Evolutionary conservation across 2,888 invertebrate genomes (phyloP).

Genomic region (Hydraecia micacea): DNA sequence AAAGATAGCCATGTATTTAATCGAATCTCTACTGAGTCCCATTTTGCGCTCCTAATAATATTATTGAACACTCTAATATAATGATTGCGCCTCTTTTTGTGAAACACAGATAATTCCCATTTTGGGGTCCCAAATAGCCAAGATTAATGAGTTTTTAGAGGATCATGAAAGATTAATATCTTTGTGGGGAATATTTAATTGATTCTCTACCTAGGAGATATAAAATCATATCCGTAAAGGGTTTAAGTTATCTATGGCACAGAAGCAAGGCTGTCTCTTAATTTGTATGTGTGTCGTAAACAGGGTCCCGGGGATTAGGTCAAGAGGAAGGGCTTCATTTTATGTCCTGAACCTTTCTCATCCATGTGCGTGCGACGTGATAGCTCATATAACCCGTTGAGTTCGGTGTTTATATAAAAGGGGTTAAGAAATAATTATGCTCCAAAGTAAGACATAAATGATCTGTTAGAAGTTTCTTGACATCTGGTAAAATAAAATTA

Average conservation of each 20-base stretch:
- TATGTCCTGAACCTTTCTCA: conserved; percentile 53
- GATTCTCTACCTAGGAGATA: neutral
- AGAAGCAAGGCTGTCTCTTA: conserved; percentile 16
- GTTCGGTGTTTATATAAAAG: conserved; percentile 16
- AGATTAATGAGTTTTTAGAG: neutral
- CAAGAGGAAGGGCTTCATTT: conserved; percentile 40
- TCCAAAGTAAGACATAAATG: neutral
- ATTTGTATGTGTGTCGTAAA: conserved; percentile 41
- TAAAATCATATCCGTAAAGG: conserved; percentile 10
- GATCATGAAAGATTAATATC: neutral
- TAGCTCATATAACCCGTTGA: conserved; percentile 23
- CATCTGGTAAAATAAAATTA: neutral
- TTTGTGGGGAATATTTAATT: neutral
- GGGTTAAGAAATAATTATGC: neutral
- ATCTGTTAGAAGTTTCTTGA: neutral
- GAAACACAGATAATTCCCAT: neutral
- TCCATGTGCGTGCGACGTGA: conserved; percentile 40
- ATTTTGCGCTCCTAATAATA: neutral
- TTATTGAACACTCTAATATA: neutral
- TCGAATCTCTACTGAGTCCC: neutral
- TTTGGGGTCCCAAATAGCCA: neutral
- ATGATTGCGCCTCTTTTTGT: neutral
- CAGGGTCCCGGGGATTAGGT: conserved; percentile 26
- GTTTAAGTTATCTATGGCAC: conserved; percentile 17
- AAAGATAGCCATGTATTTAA: neutral